Evolutionary conservation across 2,888 invertebrate species (phyloP).

Genomic region (Ganaspis brasiliensis): DNA sequence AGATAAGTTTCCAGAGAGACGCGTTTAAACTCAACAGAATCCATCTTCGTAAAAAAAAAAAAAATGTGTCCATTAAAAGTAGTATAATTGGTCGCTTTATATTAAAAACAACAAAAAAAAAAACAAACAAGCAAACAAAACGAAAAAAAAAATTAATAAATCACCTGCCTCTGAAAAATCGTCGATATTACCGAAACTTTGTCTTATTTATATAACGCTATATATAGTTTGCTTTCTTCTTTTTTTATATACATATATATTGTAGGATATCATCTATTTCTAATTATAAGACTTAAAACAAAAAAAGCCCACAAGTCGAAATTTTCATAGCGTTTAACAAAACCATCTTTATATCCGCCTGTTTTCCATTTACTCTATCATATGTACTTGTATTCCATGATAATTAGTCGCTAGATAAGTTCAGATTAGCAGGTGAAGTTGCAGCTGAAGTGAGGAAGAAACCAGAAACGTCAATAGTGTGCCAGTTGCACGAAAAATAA

Average conservation of each 20-base stretch:
- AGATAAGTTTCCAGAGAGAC: conserved; percentile 80
- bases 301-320: conserved; percentile 33
- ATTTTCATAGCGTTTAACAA: conserved; percentile 45
- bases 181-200: conserved; percentile 46
- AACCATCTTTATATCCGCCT: conserved; percentile 52
- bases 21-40: conserved; percentile 78
- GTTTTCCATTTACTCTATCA: conserved; percentile 58
- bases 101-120: conserved; percentile 27
- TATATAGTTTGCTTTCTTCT: conserved; percentile 13
- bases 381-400: conserved; percentile 54
- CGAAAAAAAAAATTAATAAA: conserved; percentile 46
- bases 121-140: no score
- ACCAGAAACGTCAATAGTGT: conserved; percentile 22
- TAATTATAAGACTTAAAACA: conserved; percentile 24
- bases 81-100: conserved; percentile 55
- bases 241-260: conserved; percentile 15
- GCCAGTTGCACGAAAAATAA: background rate
- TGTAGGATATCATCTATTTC: conserved; percentile 35
- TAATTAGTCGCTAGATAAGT: conserved; percentile 39
- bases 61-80: conserved; percentile 55
- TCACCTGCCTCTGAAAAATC: conserved; percentile 52
- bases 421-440: conserved; percentile 32
- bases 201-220: conserved; percentile 36
- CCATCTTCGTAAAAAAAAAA: conserved; percentile 61
- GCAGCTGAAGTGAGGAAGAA: conserved; percentile 39